phyloP scores from a whole-genome alignment of 1,140 invertebrate genomes.

The Dendrolimus kikuchii region DNA sequence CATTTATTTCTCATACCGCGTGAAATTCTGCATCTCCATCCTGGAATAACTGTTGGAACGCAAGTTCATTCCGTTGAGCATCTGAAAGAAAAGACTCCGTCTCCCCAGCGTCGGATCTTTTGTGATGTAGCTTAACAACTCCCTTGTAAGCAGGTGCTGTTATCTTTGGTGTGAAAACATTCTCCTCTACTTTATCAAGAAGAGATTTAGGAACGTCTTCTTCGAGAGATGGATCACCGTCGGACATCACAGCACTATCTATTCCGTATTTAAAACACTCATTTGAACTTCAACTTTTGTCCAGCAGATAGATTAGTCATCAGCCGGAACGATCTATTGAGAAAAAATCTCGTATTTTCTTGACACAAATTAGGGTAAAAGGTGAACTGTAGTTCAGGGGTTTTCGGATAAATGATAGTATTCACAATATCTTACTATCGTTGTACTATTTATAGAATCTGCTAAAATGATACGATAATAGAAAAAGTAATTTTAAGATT shows the following conservation, averaged over 20 bases:
- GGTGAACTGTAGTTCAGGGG: no score
- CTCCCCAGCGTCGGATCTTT: constrained; percentile 42
- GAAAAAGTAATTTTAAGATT: no score
- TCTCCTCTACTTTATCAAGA: constrained; percentile 47
- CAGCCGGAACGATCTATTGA: no score
- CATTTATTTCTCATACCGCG: constrained; percentile 30
- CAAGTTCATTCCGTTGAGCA: constrained; percentile 57
- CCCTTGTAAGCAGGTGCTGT: constrained; percentile 54
- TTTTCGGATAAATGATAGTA: no score
- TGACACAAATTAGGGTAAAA: no score
- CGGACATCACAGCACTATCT: constrained; percentile 58
- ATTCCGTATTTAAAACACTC: constrained; percentile 14
- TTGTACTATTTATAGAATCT: no score
- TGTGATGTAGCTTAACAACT: constrained; percentile 53
- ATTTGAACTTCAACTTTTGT: no score
- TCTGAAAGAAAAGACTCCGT: constrained; percentile 56
- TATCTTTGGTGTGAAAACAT: constrained; percentile 63
- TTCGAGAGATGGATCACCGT: constrained; percentile 68
- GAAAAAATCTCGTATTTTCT: no score
- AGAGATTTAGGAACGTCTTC: constrained; percentile 61
- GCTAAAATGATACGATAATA: no score
- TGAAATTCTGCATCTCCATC: constrained; percentile 48
- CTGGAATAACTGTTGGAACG: constrained; percentile 52
- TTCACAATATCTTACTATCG: no score
- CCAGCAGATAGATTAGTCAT: no score